Evolutionary conservation across 92 coral and sea anemone genomes (phyloP), one percentile per base, ranked within the genome.

Genomic region (Pocillopora grandis): DNA sequence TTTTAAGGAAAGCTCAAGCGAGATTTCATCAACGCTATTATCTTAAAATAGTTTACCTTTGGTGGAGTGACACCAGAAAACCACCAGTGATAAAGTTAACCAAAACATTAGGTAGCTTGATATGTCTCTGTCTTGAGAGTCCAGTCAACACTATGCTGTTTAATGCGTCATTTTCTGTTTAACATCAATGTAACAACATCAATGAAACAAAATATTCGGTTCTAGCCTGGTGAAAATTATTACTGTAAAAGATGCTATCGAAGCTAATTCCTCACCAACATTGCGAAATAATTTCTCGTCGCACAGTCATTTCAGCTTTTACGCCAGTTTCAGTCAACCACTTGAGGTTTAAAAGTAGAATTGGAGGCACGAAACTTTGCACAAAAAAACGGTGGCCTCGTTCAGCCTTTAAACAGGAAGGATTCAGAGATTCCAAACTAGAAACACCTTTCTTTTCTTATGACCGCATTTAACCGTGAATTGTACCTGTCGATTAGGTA

Each of bases 401-500:
- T 69, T 33, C 37, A 37, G 20, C 42, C 18, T 55, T 36, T 1
- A 3, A 20, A 37, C 57, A 70, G 23, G 9, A 16, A 16, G 37
- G 77, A 33, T 7, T 42, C 31, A 35, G n/a, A 18, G 63, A 60
- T 16, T 35, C 19, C 12, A 42, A 12, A 8, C 48, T 13, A 16
- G 17, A 11, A 83, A 56, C 12, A 12, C 37, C n/a, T 62, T 31
- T 56, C 12, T 64, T 33, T 19, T 52, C 56, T 27, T 17, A 56
- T 56, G 80, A 31, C 65, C 79, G 79, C 62, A 21, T 49, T 75
- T 69, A 12, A 70, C 21, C 31, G 31, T 27, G 16, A 57, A 42
- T 59, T 59, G 55, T 74, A 83, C 86, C 86, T 83, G 86, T 36
- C 63, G 79, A 83, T 83, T 66, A 83, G 86, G 86, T 83, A 48